Evolutionary conservation across 2,888 invertebrate genomes (phyloP), one percentile per base, ranked within the genome.

Genomic region (Steromphala cineraria): DNA sequence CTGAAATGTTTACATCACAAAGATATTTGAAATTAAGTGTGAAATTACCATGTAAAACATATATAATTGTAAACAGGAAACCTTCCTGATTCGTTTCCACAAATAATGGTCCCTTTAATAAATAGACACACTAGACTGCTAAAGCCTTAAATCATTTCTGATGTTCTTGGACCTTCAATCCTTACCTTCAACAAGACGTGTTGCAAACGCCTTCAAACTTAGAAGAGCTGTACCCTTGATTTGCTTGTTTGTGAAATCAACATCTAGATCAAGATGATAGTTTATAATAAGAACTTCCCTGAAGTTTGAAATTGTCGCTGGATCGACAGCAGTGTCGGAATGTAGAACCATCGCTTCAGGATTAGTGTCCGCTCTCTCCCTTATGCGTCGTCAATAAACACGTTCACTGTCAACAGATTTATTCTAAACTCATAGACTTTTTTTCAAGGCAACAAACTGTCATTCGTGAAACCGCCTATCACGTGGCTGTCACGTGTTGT

Each of bases 281-380:
- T 86, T 81, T 2, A 17, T 83, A 15, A 87, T 84, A 17, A 71
- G 71, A 10, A 87, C 81, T 31, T 87, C 82, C 46, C 82, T 82
- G 67, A 87, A 88, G 75, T 87, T 88, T n/a, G 88, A 88, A 5
- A 79, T 80, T 15, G 86, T 84, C 10, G 88, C 87, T 19, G 85
- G 86, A 81, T 88, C 88, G 17, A 67, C 74, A 0, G 82, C 87
- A 13, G 46, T 74, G 40, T 87, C 87, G 21, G 87, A 83, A 67
- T 84, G 84, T 13, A 84, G 83, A 21, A 19, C 56, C 84, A 84
- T 84, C 5, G 13, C 21, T 17, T 10, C 71, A 56, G 56, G 8
- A 21, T 1, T 46, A 46, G 4, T 46, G 46, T 46, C 8, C 4
- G 13, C 3, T 55, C 4, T 3, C 13, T 55, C 19, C 56, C 24